Evolutionary conservation across 2,113 vertebrate genomes (phyloP).

Genomic region (Bufo bufo): DNA sequence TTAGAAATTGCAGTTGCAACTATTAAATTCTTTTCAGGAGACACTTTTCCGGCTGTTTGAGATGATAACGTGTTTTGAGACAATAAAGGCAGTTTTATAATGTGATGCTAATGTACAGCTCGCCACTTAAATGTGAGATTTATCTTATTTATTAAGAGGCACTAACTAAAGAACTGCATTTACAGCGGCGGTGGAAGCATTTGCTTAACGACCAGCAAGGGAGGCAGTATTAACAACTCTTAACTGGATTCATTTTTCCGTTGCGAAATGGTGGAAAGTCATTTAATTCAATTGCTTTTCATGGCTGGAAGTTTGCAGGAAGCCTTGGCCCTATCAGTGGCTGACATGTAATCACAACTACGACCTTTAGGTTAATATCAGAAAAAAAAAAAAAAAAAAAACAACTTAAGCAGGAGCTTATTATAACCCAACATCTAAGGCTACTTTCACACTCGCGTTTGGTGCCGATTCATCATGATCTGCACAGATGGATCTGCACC

Average conservation of each 20-base stretch:
- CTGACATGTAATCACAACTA: slow-evolving; percentile 13
- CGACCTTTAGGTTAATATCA: slow-evolving; percentile 24
- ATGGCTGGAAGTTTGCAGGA: neutral
- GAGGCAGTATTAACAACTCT: slow-evolving; percentile 52
- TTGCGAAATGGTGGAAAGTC: slow-evolving; percentile 35
- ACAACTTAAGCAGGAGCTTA: neutral
- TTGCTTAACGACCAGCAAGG: slow-evolving; percentile 55
- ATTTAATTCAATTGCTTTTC: slow-evolving; percentile 57
- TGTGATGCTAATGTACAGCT: slow-evolving; percentile 42
- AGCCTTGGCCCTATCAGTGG: neutral
- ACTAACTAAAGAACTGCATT: slow-evolving; percentile 36
- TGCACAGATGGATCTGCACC: no score
- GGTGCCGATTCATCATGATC: no score
- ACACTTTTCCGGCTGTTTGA: slow-evolving; percentile 47
- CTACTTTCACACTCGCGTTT: no score
- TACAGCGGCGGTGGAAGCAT: slow-evolving; percentile 41
- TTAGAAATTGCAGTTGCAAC: slow-evolving; percentile 36
- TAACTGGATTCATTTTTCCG: slow-evolving; percentile 45
- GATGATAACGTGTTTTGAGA: slow-evolving; percentile 53
- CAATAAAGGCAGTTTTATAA: slow-evolving; percentile 51
- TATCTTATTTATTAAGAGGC: slow-evolving; percentile 56
- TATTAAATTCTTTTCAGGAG: slow-evolving; percentile 42
- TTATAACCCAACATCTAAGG: neutral
- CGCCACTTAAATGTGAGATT: slow-evolving; percentile 38
- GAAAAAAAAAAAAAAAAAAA: neutral